Evolutionary conservation across 1,140 invertebrate genomes (phyloP), one percentile per base, ranked within the genome.

Genomic region (Orussus abietinus): DNA sequence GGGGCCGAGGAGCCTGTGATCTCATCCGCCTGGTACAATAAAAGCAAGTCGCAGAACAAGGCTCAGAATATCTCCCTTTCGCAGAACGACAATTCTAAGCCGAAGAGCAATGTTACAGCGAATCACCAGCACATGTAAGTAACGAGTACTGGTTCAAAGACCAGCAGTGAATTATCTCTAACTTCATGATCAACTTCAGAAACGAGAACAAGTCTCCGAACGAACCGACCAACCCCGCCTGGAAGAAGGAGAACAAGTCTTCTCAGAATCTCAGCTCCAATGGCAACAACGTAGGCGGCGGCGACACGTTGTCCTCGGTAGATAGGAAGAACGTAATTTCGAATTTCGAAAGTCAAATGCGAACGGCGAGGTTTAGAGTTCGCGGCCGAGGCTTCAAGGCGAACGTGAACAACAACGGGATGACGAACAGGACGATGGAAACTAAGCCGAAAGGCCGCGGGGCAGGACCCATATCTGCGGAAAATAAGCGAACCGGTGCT

Each of bases 11-110:
- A 72, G 39, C 71, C 71, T 44, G 69, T 72, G 15, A 70, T 72
- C 19, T 64, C 71, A 2, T 72, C 69, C 4, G 71, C 71, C 34
- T 74, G 71, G 71, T 74, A 74, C 25, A 72, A 67, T 48, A 72
- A 74, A 41, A 70, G 64, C 26, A 74, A 72, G 49, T 33, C 43
- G 12, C 56, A 48, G 10, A 57, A 37, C 11, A 71, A 70, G 53
- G 42, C 53, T 6, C 63, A 64, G 48, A 69, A 69, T 21, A 70
- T 69, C 38, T 68, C 69, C n/a, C n/a, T n/a, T n/a, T n/a, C n/a
- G n/a, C n/a, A n/a, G n/a, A n/a, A n/a, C n/a, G n/a, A n/a, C n/a
- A n/a, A n/a, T n/a, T n/a, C n/a, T n/a, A n/a, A n/a, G n/a, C n/a
- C n/a, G n/a, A n/a, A n/a, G n/a, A n/a, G n/a, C n/a, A n/a, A n/a